These are phyloP conservation scores for Temnopleurus reevesii DNA, from an alignment of 53 echinoderm and acorn worm genomes.

Conservation along the genomic window DNA sequence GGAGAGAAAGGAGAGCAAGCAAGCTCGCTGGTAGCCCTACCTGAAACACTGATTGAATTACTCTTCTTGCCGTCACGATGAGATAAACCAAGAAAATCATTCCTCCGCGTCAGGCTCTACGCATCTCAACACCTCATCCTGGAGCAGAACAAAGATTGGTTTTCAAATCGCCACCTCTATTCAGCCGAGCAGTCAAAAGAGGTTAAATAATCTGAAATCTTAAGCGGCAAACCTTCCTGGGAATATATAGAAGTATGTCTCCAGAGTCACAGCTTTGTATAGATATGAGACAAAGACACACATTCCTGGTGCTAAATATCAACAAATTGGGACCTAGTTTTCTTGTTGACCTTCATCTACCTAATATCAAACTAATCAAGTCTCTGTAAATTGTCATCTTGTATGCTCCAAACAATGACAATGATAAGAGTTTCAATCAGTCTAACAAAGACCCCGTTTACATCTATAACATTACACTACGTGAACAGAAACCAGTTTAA, in stretches of 20 bases:
- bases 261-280: not conserved
- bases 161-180: slow-evolving; percentile 32
- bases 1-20: not conserved
- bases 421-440: not conserved
- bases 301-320: slow-evolving; percentile 16
- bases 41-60: slow-evolving; percentile 35
- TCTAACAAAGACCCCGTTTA: too few species aligned
- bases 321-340: slow-evolving; percentile 10
- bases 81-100: slow-evolving; percentile 20
- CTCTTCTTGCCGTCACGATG: slow-evolving; percentile 21
- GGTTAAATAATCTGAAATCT: slow-evolving; percentile 9
- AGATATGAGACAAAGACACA: not conserved
- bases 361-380: slow-evolving; percentile 49
- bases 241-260: not conserved
- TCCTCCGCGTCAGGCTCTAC: slow-evolving; percentile 19
- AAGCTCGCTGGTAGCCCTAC: slow-evolving; percentile 23
- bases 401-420: not conserved
- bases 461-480: too few species aligned
- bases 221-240: not conserved
- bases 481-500: too few species aligned
- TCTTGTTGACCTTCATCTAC: slow-evolving; percentile 26
- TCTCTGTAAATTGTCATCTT: slow-evolving; percentile 27
- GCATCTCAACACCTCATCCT: slow-evolving; percentile 20
- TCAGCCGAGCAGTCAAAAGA: not conserved
- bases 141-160: slow-evolving; percentile 29